Evolutionary conservation across 2,113 vertebrate genomes (phyloP), one percentile per base, ranked within the genome.

Genomic region (Blennius ocellaris): DNA sequence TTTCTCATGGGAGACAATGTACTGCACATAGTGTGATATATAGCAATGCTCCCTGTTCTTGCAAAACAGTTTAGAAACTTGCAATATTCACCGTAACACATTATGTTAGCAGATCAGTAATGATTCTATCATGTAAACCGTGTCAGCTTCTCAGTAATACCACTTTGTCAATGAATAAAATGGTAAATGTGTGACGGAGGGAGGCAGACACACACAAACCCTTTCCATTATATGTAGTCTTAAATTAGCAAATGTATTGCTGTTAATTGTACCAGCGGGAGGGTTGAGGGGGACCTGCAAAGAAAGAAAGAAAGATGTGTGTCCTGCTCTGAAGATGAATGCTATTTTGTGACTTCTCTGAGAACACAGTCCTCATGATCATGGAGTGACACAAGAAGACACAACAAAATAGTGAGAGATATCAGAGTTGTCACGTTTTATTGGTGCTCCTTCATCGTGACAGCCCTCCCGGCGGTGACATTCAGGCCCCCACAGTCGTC

Each of bases 1-100:
- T 73, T 86, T 88, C 82, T 68, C 76, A 78, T 55, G 74, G 67
- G 82, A 86, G 65, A 80, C 82, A 79, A 75, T 55, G 81, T 76
- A 76, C 73, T 80, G 80, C 64, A 72, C 65, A 69, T 58, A 17
- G 70, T 45, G 54, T 63, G 16, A 80, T 79, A 54, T 70, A 44
- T 21, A n/a, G n/a, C 57, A 41, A 58, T 15, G 41, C 30, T 16
- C 11, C 36, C 43, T 1, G 65, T 47, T 12, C 7, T 52, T 55
- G 7, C 11, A 66, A 60, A 38, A 11, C 7, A 38, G 60, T 43
- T 6, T 12, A 0, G 1, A 64, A 30, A 11, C 2, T 10, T 8
- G 14, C 11, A 57, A 36, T 44, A 65, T 36, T 45, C 53, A 69
- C 38, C 21, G 10, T 45, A 57, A 68, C 51, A 51, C 39, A 47